Percentiles rank a stretch among this genome's conserved stretches.
These are phyloP conservation scores for Coranthus polyacanthus DNA, from an alignment of 2,797 vertebrate genomes.

Conservation along the genomic window DNA sequence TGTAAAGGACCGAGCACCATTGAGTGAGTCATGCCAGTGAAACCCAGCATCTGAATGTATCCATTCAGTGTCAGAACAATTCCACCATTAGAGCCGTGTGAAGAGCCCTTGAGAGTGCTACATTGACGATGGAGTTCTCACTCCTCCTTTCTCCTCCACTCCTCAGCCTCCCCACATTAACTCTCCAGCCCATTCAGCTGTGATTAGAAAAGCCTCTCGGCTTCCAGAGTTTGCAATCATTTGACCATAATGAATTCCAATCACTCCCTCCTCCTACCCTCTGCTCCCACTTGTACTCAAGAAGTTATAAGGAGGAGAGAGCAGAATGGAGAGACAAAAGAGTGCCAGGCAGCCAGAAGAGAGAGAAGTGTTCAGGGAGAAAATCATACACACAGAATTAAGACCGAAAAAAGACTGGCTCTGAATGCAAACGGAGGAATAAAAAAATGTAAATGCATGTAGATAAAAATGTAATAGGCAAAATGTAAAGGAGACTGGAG, in stretches of 20 bases:
- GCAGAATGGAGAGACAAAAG: constrained; percentile 62
- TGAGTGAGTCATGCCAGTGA: constrained; percentile 59
- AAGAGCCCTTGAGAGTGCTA: constrained; percentile 75
- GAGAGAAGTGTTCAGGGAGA: constrained; percentile 53
- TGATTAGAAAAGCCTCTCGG: constrained; percentile 87
- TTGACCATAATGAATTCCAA: constrained; percentile 89
- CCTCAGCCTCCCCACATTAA: constrained; percentile 79
- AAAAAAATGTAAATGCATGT: constrained; percentile 4
- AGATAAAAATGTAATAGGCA: background rate
- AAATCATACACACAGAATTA: constrained; percentile 31
- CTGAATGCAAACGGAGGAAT: constrained; percentile 12
- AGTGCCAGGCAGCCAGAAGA: constrained; percentile 47
- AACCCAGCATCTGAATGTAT: constrained; percentile 65
- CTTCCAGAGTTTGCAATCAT: constrained; percentile 87
- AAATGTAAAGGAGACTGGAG: background rate
- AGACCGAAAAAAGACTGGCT: constrained; percentile 14
- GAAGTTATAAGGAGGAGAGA: constrained; percentile 73
- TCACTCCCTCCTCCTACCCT: constrained; percentile 78
- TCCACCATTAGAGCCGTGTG: constrained; percentile 74
- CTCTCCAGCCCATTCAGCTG: constrained; percentile 82
- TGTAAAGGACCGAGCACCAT: constrained; percentile 34
- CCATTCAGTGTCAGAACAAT: constrained; percentile 81
- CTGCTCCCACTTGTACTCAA: constrained; percentile 78
- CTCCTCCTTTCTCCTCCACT: constrained; percentile 75
- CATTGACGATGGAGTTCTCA: constrained; percentile 69